These are phyloP conservation scores for Blera fallax DNA, from an alignment of 2,888 invertebrate species.

Conservation along the genomic window DNA sequence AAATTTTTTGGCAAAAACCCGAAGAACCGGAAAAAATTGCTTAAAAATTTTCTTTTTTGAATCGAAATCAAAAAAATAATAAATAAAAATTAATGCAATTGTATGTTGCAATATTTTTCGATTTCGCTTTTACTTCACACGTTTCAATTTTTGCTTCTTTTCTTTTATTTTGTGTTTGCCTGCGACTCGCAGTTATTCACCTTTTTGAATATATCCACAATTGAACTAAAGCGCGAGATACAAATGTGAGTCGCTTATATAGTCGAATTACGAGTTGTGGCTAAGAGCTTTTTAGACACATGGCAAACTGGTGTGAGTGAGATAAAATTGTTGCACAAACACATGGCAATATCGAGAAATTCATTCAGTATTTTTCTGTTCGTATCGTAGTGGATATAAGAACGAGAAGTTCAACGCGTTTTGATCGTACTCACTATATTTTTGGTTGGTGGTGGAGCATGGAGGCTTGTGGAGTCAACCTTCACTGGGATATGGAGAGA, in stretches of 20 bases:
- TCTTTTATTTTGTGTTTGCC: slow-evolving; percentile 9
- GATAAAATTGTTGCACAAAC: slow-evolving; percentile 42
- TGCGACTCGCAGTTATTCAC: slow-evolving; percentile 69
- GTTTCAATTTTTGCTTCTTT: slow-evolving; percentile 35
- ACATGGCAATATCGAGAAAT: slow-evolving; percentile 31
- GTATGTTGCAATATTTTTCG: slow-evolving; percentile 18
- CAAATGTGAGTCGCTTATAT: slow-evolving; percentile 80
- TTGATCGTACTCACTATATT: not conserved
- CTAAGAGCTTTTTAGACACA: slow-evolving; percentile 30
- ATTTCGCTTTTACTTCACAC: slow-evolving; percentile 73
- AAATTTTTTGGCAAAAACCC: slow-evolving; percentile 32
- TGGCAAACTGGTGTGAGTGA: slow-evolving; percentile 34
- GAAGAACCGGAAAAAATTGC: slow-evolving; percentile 51
- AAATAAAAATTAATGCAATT: slow-evolving; percentile 12
- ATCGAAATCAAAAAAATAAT: not conserved
- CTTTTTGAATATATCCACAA: slow-evolving; percentile 78
- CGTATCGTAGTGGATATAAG: not conserved
- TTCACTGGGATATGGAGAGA: not conserved
- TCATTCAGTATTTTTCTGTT: slow-evolving; percentile 60
- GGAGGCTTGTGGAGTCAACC: not conserved
- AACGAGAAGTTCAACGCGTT: not conserved
- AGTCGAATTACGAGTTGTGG: slow-evolving; percentile 73
- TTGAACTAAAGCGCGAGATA: slow-evolving; percentile 80
- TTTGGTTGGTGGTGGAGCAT: not conserved
- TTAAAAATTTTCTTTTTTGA: not conserved